Percentiles rank a stretch among this genome's conserved stretches.
phyloP scores from a whole-genome alignment of 2,113 vertebrate species.

The Ameiurus melas region DNA sequence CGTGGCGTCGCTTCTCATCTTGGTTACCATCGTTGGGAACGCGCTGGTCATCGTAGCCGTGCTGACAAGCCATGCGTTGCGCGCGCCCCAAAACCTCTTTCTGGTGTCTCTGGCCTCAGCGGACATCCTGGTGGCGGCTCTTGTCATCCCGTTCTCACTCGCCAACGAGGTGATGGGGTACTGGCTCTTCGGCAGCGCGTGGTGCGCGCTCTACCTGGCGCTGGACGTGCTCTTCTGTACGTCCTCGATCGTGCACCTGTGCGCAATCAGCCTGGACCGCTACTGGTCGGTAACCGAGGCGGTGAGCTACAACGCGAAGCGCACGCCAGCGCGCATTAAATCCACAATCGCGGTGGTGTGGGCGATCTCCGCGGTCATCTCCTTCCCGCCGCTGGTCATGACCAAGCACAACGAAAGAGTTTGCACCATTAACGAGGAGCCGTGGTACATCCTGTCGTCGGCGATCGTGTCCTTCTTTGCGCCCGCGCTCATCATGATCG shows the following conservation, averaged over 20 bases:
- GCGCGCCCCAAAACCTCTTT: slow-evolving; percentile 89
- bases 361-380: slow-evolving; percentile 77
- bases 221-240: slow-evolving; percentile 87
- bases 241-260: slow-evolving; percentile 84
- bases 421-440: slow-evolving; percentile 81
- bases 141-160: slow-evolving; percentile 90
- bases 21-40: slow-evolving; percentile 80
- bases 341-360: slow-evolving; percentile 78
- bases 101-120: slow-evolving; percentile 88
- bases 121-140: slow-evolving; percentile 87
- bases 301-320: slow-evolving; percentile 78
- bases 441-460: slow-evolving; percentile 86
- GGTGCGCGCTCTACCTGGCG: slow-evolving; percentile 85
- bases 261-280: slow-evolving; percentile 85
- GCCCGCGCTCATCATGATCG: slow-evolving; percentile 82
- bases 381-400: slow-evolving; percentile 80
- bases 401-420: slow-evolving; percentile 59
- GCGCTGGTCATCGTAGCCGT: slow-evolving; percentile 80
- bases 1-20: slow-evolving; percentile 72
- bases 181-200: slow-evolving; percentile 79
- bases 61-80: slow-evolving; percentile 84
- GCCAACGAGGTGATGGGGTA: slow-evolving; percentile 88
- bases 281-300: slow-evolving; percentile 87
- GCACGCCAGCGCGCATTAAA: slow-evolving; percentile 79
- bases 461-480: slow-evolving; percentile 83